Conservation (phyloP, 2,888 invertebrate species). For the Orthosia incerta region DNA sequence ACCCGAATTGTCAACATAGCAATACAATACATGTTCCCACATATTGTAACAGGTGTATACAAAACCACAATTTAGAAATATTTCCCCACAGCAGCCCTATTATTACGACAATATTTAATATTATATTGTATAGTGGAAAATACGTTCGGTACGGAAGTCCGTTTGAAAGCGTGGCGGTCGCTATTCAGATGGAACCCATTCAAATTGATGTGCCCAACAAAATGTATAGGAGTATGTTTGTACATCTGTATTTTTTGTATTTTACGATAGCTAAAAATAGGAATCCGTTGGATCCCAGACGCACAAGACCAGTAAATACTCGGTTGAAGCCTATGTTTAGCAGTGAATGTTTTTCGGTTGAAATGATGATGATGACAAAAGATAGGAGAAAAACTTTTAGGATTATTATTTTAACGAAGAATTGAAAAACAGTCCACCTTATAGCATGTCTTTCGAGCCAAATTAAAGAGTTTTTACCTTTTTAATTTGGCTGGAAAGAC, state of each 20-base stretch:
- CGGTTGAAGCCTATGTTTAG: too few species aligned
- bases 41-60: not conserved
- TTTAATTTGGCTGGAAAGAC: too few species aligned
- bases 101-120: conserved; percentile 21
- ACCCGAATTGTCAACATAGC: not conserved
- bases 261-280: too few species aligned
- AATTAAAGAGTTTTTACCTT: too few species aligned
- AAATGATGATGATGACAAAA: not conserved
- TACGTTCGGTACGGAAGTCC: conserved; percentile 3
- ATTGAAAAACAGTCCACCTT: too few species aligned
- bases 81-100: conserved; percentile 5
- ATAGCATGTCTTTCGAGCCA: too few species aligned
- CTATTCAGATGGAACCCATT: conserved; percentile 31
- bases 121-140: not conserved
- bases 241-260: not conserved
- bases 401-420: not conserved
- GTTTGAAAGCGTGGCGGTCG: conserved; percentile 26
- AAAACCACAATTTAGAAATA: conserved; percentile 14
- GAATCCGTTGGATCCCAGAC: too few species aligned
- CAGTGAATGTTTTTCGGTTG: too few species aligned
- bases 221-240: not conserved
- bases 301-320: too few species aligned
- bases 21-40: not conserved
- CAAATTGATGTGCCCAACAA: conserved; percentile 21
- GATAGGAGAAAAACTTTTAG: too few species aligned